These are phyloP conservation scores for Stramonita haemastoma DNA, from an alignment of 2,888 invertebrate species.

Conservation along the genomic window DNA sequence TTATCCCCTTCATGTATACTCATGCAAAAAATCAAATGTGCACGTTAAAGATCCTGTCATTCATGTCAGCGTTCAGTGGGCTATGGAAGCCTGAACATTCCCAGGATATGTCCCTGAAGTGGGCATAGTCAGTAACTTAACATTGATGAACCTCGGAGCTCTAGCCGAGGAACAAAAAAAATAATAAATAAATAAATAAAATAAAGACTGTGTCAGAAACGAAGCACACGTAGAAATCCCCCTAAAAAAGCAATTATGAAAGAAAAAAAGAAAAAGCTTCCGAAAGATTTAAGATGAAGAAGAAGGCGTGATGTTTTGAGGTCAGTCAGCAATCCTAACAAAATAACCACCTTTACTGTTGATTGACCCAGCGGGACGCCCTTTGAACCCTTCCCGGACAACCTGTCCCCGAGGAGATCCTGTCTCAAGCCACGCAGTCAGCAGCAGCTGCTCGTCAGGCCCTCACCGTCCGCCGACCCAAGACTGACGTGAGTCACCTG, in stretches of 20 bases:
- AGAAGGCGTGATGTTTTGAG: neutral
- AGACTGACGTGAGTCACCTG: constrained; percentile 77
- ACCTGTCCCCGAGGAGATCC: constrained; percentile 84
- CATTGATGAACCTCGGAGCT: too few relatives aligned
- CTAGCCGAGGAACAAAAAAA: too few relatives aligned
- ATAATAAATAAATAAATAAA: too few relatives aligned
- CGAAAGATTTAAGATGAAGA: too few relatives aligned
- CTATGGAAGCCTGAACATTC: too few relatives aligned
- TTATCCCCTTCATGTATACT: too few relatives aligned
- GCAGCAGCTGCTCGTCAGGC: constrained; percentile 85
- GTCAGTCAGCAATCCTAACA: neutral
- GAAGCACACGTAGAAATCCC: neutral
- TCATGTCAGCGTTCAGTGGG: too few relatives aligned
- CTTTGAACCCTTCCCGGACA: constrained; percentile 79
- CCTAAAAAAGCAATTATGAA: neutral
- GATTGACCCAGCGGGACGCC: constrained; percentile 72
- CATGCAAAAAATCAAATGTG: too few relatives aligned
- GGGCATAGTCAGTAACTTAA: too few relatives aligned
- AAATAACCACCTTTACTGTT: neutral
- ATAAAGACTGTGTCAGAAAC: neutral
- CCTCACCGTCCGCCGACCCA: constrained; percentile 80
- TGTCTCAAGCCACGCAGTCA: constrained; percentile 85
- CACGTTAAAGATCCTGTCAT: too few relatives aligned
- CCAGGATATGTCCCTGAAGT: too few relatives aligned
- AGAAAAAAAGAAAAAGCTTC: neutral